Base-by-base conservation (phyloP, 2,113 vertebrate genomes). In the Oreocharis arfaki region DNA sequence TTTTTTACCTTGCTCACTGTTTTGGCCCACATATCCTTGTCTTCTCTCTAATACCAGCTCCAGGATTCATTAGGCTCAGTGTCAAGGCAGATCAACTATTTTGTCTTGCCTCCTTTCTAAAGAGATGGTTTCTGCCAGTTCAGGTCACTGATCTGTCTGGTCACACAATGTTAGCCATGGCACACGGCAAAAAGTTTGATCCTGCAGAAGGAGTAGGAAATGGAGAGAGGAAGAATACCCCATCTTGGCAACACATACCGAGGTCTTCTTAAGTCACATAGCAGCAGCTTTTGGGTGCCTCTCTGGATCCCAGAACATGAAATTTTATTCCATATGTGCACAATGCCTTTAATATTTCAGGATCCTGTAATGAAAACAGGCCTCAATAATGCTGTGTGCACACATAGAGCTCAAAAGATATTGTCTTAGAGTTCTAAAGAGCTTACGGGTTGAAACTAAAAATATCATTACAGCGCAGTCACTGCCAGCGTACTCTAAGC, bases 361-460 rank as follows among this genome's bases (percentile, higher is more conserved):
- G 11, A 42, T 46, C 17, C 28, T 37, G 30, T 50, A 76, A 39
- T 11, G 12, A 67, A 68, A 63, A 41, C 4, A 6, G 4, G 4
- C n/a, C 39, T 37, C n/a, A 32, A 12, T n/a, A 84, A 35, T 63
- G 46, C 33, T 46, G 6, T 49, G 27, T 28, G 23, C 11, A 67
- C 13, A 35, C 17, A n/a, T 3, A 27, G 59, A 39, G 46, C 18
- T 20, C 50, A 21, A 59, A 75, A 59, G 6, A 35, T 5, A 16
- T 6, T 7, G 16, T 56, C 50, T 74, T 22, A 27, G 50, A 35
- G 12, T 27, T 47, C 35, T 30, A 16, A 47, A 65, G 18, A 44
- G 14, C 5, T 42, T 75, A n/a, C 0, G 0, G 11, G 7, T 44
- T 41, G 46, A 80, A 84, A 26, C 24, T 61, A 18, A 50, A 80